A percentile compares a stretch with the other conserved stretches of the same genome.
These are phyloP conservation scores for Cryptoprocta ferox DNA, from an alignment of 2,797 vertebrate genomes.

Conservation along the genomic window DNA sequence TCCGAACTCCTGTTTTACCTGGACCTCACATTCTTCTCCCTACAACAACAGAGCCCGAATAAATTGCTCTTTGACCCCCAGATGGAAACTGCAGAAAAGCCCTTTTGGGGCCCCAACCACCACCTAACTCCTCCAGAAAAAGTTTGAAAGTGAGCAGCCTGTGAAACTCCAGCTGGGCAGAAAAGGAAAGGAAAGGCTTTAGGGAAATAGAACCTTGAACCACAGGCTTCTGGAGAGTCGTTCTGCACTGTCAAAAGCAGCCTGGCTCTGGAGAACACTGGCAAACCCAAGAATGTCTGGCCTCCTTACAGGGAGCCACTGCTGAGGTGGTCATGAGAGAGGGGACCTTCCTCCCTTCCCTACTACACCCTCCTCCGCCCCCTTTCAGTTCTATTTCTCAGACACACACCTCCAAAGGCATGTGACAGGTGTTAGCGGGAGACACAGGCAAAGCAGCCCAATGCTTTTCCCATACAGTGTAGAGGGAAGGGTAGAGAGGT, in stretches of 20 bases:
- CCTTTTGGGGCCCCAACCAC: not conserved
- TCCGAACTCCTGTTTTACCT: not conserved
- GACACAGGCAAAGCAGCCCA: not conserved
- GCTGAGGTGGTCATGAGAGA: not conserved
- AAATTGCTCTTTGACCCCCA: not conserved
- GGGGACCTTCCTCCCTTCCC: not conserved
- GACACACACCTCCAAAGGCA: constrained; percentile 37
- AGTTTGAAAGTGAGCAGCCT: constrained; percentile 65
- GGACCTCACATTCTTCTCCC: not conserved
- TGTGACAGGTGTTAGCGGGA: constrained; percentile 42
- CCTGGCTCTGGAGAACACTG: not conserved
- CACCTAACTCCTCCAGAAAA: constrained; percentile 46
- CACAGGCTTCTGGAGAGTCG: not conserved
- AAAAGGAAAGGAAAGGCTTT: not conserved
- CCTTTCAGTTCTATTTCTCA: not conserved
- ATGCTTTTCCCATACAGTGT: not conserved
- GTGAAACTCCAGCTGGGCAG: not conserved
- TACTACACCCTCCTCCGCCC: not conserved
- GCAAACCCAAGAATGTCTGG: constrained; percentile 6
- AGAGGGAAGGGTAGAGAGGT: not conserved
- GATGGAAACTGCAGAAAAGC: not conserved
- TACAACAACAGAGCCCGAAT: not conserved
- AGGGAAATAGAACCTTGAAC: not conserved
- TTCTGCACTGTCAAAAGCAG: not conserved
- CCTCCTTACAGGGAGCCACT: not conserved